Conservation (phyloP, 2,113 vertebrate species). For the Poicephalus gulielmi region DNA sequence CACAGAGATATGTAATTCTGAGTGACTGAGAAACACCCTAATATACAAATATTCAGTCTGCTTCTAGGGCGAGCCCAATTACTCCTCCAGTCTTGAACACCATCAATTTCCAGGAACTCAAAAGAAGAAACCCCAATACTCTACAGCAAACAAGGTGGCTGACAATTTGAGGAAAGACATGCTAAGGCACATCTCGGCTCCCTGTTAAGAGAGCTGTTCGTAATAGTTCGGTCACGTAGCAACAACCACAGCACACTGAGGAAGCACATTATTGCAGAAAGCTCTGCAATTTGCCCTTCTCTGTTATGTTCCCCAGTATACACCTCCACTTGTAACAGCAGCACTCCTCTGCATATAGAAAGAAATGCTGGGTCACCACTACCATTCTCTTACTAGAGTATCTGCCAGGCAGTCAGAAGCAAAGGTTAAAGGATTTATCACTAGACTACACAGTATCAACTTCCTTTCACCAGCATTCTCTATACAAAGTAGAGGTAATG, state of each 20-base stretch:
- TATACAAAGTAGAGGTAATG: neutral
- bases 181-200: neutral
- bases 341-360: neutral
- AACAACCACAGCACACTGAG: neutral
- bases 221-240: neutral
- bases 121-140: neutral
- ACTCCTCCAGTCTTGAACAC: neutral
- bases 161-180: neutral
- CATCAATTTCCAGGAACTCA: neutral
- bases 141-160: neutral
- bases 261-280: neutral
- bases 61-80: neutral
- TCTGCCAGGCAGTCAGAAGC: neutral
- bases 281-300: neutral
- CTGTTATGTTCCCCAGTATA: accelerated
- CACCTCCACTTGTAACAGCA: neutral
- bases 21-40: neutral
- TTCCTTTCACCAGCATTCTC: neutral
- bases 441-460: neutral
- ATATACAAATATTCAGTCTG: neutral
- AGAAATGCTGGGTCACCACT: neutral
- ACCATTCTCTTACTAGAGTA: neutral
- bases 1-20: neutral
- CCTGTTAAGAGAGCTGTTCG: neutral
- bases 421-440: neutral